Base-by-base conservation (phyloP, 2,888 invertebrate genomes). In the Merodon equestris region DNA sequence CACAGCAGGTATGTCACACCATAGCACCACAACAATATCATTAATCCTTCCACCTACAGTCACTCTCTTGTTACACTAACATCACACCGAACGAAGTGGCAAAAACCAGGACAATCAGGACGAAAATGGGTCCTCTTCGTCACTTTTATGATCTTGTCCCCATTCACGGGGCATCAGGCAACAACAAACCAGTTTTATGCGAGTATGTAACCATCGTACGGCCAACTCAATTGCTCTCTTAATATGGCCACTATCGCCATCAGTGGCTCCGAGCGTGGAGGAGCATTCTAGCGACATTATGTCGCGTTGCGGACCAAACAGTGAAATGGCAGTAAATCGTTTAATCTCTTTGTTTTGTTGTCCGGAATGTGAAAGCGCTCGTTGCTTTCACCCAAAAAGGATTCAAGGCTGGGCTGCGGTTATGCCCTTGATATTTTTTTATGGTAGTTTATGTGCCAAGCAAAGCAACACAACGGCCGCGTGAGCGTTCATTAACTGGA, bases 251-350 rank as follows among this genome's bases (percentile, higher is more conserved):
- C 40, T 10, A 40, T 51, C 14, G 27, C 50, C 18, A 51, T 27
- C n/a, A 34, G 45, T 18, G 17, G 15, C 54, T 56, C 50, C 27
- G 58, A 50, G 58, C 71, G 71, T 53, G 40, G 36, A 42, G 36
- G 13, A 58, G 54, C 56, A 36, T n/a, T 57, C 42, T 57, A 42
- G 40, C 36, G 56, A 58, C 57, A 75, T 64, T 58, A 72, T 66
- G 64, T 76, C 66, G 40, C 50, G 64, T 45, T 61, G 63, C 61
- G 63, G 67, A 67, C 60, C 58, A 64, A 58, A 77, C 53, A 79
- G 79, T 79, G 68, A 79, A 74, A 73, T 68, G 68, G 79, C 64
- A 79, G 63, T 79, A 68, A 79, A 79, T 79, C 74, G 79, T 68
- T 77, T 72, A 72, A 77, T 77, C 73, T 73, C 60, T 66, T 72